Base-by-base conservation (phyloP, 2,888 invertebrate genomes). In the Athetis lepigone region DNA sequence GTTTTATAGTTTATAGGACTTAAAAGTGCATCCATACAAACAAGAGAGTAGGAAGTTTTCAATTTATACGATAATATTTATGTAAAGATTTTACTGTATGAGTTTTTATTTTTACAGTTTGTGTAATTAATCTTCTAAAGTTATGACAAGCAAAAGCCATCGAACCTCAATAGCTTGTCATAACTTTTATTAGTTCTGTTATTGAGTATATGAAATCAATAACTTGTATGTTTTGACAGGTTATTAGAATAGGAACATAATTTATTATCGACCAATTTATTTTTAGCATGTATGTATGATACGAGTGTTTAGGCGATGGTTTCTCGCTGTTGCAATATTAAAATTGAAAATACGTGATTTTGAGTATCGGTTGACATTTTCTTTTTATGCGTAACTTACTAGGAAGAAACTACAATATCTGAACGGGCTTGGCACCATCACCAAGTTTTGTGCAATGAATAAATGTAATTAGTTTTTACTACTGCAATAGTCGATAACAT, bases 111-210 rank as follows among this genome's bases (percentile, higher is more conserved):
- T 33, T 3, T 43, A 13, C 8, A 16, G 21, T 23, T 4, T 13
- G 11, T 36, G 25, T 55, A 29, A 69, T 71, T 56, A 71, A 69
- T 73, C 51, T 73, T 55, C 11, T 39, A 27, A n/a, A n/a, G n/a
- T n/a, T n/a, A n/a, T n/a, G n/a, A n/a, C n/a, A n/a, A n/a, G n/a
- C n/a, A n/a, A n/a, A n/a, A n/a, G n/a, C n/a, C n/a, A n/a, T n/a
- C n/a, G 23, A 11, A 21, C n/a, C n/a, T 19, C 16, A 16, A 39
- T 55, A 51, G 13, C n/a, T 42, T 58, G 52, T 67, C 23, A 2
- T 39, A 37, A 19, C 9, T 18, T 18, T 7, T 19, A 40, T 57
- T 46, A 45, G 43, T 69, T 68, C 16, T 54, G 43, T 47, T 49
- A 68, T 56, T 60, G 36, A 54, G 19, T 27, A 33, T 39, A 39